Conservation (phyloP, 2,888 invertebrate species). For the Andrena bucephala region DNA sequence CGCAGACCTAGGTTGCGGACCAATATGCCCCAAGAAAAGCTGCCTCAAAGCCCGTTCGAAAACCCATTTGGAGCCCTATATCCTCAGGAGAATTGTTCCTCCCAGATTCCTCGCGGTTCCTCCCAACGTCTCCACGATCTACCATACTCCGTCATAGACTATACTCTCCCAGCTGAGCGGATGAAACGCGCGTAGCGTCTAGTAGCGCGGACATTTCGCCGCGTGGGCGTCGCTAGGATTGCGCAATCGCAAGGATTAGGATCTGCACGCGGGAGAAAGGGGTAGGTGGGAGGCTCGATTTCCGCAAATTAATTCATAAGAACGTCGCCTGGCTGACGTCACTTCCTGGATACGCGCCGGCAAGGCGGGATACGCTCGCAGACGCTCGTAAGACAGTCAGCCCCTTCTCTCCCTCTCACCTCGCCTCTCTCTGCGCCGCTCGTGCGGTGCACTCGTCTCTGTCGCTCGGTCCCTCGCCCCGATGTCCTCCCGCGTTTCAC, state of each 20-base stretch:
- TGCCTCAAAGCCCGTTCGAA: too few species aligned
- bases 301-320: constrained; percentile 75
- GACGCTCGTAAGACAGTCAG: constrained; percentile 55
- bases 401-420: constrained; percentile 32
- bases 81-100: too few species aligned
- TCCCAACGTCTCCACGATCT: too few species aligned
- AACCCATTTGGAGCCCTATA: too few species aligned
- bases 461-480: constrained; percentile 11
- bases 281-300: constrained; percentile 70
- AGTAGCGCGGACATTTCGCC: constrained; percentile 39
- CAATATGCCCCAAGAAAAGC: too few species aligned
- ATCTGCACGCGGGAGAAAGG: constrained; percentile 61
- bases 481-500: constrained; percentile 39
- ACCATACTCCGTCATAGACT: too few species aligned
- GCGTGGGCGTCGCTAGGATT: constrained; percentile 62
- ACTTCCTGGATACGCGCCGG: constrained; percentile 79
- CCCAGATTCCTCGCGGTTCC: too few species aligned
- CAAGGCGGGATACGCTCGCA: constrained; percentile 69
- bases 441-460: constrained; percentile 26
- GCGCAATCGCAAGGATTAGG: constrained; percentile 68
- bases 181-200: constrained; percentile 36
- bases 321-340: constrained; percentile 77
- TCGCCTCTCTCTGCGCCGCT: constrained; percentile 27
- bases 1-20: too few species aligned
- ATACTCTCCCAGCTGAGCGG: not conserved